These are phyloP conservation scores for Aleadryas rufinucha DNA, from an alignment of 2,113 vertebrate species.

Conservation along the genomic window DNA sequence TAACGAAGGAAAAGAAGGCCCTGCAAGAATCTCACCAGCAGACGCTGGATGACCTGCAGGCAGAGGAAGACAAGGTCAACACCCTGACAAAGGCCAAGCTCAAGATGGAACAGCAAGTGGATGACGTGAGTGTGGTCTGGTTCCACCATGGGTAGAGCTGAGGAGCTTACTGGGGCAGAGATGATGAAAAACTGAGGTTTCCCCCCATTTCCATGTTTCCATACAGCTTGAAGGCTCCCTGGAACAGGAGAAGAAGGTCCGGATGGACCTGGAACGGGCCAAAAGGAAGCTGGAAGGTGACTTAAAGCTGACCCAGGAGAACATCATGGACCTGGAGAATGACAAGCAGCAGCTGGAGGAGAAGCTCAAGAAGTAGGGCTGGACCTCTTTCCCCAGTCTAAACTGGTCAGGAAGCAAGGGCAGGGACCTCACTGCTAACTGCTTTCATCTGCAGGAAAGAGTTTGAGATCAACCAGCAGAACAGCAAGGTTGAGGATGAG, in stretches of 20 bases:
- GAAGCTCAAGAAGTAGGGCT: conserved; percentile 71
- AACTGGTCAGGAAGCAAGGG: not conserved
- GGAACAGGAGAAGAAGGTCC: conserved; percentile 81
- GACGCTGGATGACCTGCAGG: conserved; percentile 90
- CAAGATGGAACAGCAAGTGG: conserved; percentile 94
- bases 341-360: conserved; percentile 81
- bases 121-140: conserved; percentile 74
- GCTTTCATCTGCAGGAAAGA: conserved; percentile 74
- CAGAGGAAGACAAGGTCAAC: conserved; percentile 94
- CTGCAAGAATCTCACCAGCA: conserved; percentile 95
- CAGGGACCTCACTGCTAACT: not conserved
- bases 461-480: conserved; percentile 75
- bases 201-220: not conserved
- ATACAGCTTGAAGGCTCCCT: conserved; percentile 72
- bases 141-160: not conserved
- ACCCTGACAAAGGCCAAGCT: conserved; percentile 85
- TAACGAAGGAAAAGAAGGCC: conserved; percentile 92
- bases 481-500: conserved; percentile 84
- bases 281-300: conserved; percentile 80
- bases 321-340: conserved; percentile 80
- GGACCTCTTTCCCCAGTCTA: not conserved
- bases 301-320: conserved; percentile 76
- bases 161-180: not conserved
- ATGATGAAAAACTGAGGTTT: not conserved
- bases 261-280: conserved; percentile 79